A percentile compares a stretch with the other conserved stretches of the same genome.
phyloP scores from a whole-genome alignment of 37 sponge, comb jelly and placozoan species.

The Cladorhizidae sp. region DNA sequence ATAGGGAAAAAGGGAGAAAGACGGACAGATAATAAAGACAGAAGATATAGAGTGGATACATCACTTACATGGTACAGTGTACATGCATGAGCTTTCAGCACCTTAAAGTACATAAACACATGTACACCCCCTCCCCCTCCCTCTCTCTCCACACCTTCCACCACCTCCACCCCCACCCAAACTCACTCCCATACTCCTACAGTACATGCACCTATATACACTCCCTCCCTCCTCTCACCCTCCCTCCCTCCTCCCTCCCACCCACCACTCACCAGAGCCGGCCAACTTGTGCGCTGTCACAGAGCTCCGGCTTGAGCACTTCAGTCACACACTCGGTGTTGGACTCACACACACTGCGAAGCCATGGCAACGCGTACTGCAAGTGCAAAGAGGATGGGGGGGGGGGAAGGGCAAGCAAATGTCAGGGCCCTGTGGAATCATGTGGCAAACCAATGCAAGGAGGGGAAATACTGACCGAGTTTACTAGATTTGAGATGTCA shows the following conservation, averaged over 20 bases:
- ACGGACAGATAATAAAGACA: too few species aligned
- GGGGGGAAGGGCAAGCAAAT: background rate
- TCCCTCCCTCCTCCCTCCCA: too few species aligned
- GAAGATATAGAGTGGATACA: too few species aligned
- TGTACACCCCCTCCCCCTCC: too few species aligned
- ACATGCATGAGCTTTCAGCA: too few species aligned
- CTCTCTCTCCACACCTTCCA: background rate
- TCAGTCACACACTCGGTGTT: conserved; percentile 35
- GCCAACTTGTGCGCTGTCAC: conserved; percentile 53
- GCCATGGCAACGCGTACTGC: conserved; percentile 40
- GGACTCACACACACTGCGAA: conserved; percentile 22
- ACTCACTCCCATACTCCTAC: conserved; percentile 19
- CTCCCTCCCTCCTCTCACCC: too few species aligned
- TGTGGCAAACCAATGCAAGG: background rate
- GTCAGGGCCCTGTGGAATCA: background rate
- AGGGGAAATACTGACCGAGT: conserved; percentile 8
- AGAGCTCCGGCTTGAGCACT: conserved; percentile 21
- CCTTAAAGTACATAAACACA: background rate
- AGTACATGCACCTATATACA: background rate
- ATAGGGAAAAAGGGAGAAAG: too few species aligned
- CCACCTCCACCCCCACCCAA: conserved; percentile 16
- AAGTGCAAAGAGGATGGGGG: background rate
- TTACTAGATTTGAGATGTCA: conserved; percentile 21
- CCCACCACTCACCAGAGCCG: conserved; percentile 23
- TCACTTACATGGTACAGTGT: too few species aligned